Base-by-base conservation (phyloP, 2,888 invertebrate species). In the Heliconius charithonia region DNA sequence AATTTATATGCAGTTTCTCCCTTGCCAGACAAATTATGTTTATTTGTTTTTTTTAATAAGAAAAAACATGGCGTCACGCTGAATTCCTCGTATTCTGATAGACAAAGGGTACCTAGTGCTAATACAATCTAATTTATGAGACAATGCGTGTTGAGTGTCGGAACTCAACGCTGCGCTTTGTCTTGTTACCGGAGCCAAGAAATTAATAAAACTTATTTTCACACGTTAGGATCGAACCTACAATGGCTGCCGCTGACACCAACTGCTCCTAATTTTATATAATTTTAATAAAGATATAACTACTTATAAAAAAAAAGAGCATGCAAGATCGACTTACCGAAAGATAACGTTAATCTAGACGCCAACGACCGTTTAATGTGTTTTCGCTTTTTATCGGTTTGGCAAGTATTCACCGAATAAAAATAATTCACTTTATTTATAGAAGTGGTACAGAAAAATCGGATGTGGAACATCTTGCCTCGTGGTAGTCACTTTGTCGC, bases 381-480 rank as follows among this genome's bases (percentile, higher is more conserved):
- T 69, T 80, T 80, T 75, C 71, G 45, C 69, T 59, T 72, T 77
- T 71, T 77, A 80, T 80, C 70, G 77, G 62, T 72, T 80, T 72
- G 80, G 80, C 77, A 72, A 67, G 67, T 62, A 78, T 75, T 77
- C 66, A 62, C 62, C 59, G 45, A 78, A 78, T 80, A 67, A 78
- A 80, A 78, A 80, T 80, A 72, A 80, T 78, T 75, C n/a, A 67
- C 29, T 77, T 29, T 77, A 71, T 73, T 78, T 72, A 41, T 78
- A 73, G 73, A 9, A 71, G 16, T 62, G 72, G 32, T 72, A 51
- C 65, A 32, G 77, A 67, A 67, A 73, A 73, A 67, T 73, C 27
- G 56, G 45, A 62, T 62, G 73, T 29, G n/a, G 66, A 29, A 16
- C 59, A 41, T 37, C 77, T 73, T 59, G 62, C 67, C 27, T 41